Percentiles rank a stretch among this genome's conserved stretches.
These are phyloP conservation scores for Latheticus oryzae DNA, from an alignment of 2,888 invertebrate species.

Conservation along the genomic window DNA sequence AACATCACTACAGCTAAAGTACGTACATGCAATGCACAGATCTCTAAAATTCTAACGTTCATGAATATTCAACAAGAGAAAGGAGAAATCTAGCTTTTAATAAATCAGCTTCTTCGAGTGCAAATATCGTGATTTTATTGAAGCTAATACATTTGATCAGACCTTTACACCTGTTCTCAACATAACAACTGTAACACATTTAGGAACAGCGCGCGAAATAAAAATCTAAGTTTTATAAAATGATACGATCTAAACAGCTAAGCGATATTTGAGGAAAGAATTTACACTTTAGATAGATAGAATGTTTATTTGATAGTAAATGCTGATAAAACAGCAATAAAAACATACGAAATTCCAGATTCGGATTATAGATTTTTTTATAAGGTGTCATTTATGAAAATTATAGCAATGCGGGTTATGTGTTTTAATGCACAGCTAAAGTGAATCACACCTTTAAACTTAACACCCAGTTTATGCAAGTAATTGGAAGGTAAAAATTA, in stretches of 20 bases:
- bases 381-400: constrained; percentile 11
- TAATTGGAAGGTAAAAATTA: constrained; percentile 50
- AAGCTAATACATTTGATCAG: constrained; percentile 39
- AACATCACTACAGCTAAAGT: constrained; percentile 26
- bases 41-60: constrained; percentile 42
- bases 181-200: constrained; percentile 22
- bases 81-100: constrained; percentile 43
- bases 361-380: constrained; percentile 11
- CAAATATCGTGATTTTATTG: constrained; percentile 47
- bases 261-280: constrained; percentile 13
- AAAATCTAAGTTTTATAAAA: constrained; percentile 28
- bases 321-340: constrained; percentile 28
- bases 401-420: constrained; percentile 36
- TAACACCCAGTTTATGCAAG: constrained; percentile 50
- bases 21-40: constrained; percentile 35
- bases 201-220: constrained; percentile 22
- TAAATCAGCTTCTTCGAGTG: constrained; percentile 46
- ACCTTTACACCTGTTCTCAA: constrained; percentile 34
- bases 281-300: constrained; percentile 28
- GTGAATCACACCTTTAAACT: constrained; percentile 53
- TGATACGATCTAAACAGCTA: constrained; percentile 4
- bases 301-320: constrained; percentile 28
- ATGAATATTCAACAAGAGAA: constrained; percentile 47
- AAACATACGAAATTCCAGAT: constrained; percentile 25
- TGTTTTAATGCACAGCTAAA: constrained; percentile 49